These are phyloP conservation scores for Scytalopus superciliaris DNA, from an alignment of 2,113 vertebrate genomes.

Conservation along the genomic window DNA sequence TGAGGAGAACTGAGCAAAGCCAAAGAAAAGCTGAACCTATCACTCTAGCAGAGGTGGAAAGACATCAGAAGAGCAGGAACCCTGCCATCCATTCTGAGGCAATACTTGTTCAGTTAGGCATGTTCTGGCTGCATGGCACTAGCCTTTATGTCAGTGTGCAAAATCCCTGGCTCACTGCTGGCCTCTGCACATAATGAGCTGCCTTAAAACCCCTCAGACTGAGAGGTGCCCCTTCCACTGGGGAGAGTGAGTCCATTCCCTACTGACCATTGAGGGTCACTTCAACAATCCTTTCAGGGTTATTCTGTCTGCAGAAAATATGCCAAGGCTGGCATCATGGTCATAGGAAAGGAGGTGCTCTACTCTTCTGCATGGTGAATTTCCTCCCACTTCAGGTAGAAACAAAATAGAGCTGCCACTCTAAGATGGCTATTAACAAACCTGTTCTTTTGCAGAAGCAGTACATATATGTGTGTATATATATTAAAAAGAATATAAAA, in stretches of 20 bases:
- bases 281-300: neutral
- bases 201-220: neutral
- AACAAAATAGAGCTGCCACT: neutral
- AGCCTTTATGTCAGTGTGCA: constrained; percentile 41
- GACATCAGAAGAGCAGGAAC: neutral
- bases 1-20: neutral
- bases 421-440: neutral
- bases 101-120: constrained; percentile 35
- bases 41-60: neutral
- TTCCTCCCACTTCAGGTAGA: neutral
- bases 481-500: neutral
- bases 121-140: constrained; percentile 61
- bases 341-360: neutral
- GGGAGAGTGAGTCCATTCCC: neutral
- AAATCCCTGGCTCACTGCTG: constrained; percentile 60
- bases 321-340: neutral
- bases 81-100: constrained; percentile 20
- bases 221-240: neutral
- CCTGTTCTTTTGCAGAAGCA: neutral
- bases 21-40: neutral
- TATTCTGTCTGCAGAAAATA: neutral
- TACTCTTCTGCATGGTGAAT: neutral
- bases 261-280: neutral
- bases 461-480: neutral
- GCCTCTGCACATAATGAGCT: constrained; percentile 2